phyloP scores from a whole-genome alignment of 2,113 vertebrate species.

The Phodopus roborovskii region DNA sequence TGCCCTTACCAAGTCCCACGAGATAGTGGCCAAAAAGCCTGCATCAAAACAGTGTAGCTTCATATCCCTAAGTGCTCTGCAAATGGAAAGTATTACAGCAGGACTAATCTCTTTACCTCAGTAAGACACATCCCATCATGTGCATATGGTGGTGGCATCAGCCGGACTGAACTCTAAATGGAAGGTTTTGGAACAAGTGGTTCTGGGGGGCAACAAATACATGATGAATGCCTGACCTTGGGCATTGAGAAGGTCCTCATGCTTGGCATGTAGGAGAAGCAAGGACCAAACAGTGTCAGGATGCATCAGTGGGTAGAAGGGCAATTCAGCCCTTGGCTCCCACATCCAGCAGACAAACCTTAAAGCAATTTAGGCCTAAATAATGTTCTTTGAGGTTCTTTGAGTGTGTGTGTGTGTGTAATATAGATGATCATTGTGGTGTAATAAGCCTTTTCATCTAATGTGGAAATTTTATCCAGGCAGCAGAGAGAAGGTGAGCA shows the following conservation, averaged over 20 bases:
- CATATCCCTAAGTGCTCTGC: slow-evolving; percentile 40
- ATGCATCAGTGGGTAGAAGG: slow-evolving; percentile 29
- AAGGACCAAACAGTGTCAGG: neutral
- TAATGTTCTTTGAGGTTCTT: too few species aligned
- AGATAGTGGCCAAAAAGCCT: neutral
- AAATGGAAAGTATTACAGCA: slow-evolving; percentile 27
- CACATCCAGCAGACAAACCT: slow-evolving; percentile 42
- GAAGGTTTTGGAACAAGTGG: slow-evolving; percentile 16
- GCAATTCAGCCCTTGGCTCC: neutral
- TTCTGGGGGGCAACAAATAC: slow-evolving; percentile 20
- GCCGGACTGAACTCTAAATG: slow-evolving; percentile 47
- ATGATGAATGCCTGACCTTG: neutral
- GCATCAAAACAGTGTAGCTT: neutral
- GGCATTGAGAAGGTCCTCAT: neutral
- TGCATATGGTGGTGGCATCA: neutral
- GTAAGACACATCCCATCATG: neutral
- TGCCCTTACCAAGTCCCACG: neutral
- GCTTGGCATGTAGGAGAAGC: neutral
- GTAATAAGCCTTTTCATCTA: neutral
- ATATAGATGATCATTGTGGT: neutral
- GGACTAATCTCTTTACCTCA: slow-evolving; percentile 7
- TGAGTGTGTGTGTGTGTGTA: neutral
- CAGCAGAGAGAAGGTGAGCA: neutral
- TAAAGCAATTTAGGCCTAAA: slow-evolving; percentile 68
- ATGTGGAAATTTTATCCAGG: neutral